These are phyloP conservation scores for Cristatella mucedo DNA, from an alignment of 2,888 invertebrate genomes.

Conservation along the genomic window DNA sequence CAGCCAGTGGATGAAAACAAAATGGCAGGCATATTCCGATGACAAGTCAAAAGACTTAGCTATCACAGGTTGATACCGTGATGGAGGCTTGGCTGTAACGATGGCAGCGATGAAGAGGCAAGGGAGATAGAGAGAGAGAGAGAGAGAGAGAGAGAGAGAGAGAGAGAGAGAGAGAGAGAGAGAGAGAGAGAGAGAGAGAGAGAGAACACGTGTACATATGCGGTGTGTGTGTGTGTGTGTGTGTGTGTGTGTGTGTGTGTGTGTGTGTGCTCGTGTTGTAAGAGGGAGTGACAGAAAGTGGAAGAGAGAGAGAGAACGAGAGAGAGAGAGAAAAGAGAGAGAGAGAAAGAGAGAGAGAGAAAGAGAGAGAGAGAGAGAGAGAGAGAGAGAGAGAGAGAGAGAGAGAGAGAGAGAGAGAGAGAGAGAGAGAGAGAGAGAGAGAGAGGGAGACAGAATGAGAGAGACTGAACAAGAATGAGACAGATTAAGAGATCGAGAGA, in stretches of 20 bases:
- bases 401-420: conserved; percentile 1
- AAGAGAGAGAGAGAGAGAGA: conserved; percentile 1
- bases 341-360: background rate
- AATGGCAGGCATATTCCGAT: too few species aligned
- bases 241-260: background rate
- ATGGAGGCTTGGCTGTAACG: too few species aligned
- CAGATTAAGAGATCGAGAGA: background rate
- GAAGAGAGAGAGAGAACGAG: too few species aligned
- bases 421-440: too few species aligned
- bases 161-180: background rate
- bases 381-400: conserved; percentile 1
- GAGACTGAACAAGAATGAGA: background rate
- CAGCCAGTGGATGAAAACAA: too few species aligned
- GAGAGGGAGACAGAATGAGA: too few species aligned
- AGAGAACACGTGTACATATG: too few species aligned
- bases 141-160: conserved; percentile 1
- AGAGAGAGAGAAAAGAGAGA: background rate
- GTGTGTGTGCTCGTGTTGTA: background rate
- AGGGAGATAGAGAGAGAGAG: too few species aligned
- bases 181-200: background rate
- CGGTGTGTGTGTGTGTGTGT: too few species aligned
- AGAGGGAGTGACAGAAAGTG: too few species aligned
- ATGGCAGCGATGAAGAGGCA: background rate
- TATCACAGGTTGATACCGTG: too few species aligned
- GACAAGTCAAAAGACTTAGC: too few species aligned